Percentiles rank a stretch among this genome's conserved stretches.
These are phyloP conservation scores for Dasysyrphus albostriatus DNA, from an alignment of 2,888 invertebrate species.

Conservation along the genomic window DNA sequence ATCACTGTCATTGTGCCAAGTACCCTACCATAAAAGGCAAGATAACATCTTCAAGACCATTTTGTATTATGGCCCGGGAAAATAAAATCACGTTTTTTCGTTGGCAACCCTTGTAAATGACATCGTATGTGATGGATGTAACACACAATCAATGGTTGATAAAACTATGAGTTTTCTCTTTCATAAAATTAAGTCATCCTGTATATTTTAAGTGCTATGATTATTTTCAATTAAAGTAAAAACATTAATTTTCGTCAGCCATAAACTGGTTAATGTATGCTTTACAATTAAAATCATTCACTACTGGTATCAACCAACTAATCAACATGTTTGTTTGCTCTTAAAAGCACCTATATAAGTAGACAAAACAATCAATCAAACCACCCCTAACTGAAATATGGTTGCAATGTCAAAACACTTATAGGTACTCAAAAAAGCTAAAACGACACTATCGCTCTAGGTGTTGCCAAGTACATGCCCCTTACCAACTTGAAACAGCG, in stretches of 20 bases:
- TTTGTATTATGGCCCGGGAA: no score
- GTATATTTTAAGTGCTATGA: background rate
- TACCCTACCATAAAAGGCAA: no score
- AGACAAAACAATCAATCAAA: slow-evolving; percentile 14
- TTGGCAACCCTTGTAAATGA: no score
- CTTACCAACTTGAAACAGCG: background rate
- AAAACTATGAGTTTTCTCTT: no score
- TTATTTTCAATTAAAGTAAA: background rate
- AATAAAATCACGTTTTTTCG: no score
- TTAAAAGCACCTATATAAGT: background rate
- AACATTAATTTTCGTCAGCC: background rate
- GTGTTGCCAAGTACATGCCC: background rate
- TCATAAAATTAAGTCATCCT: background rate
- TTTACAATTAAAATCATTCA: background rate
- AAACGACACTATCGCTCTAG: background rate
- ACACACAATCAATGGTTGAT: no score
- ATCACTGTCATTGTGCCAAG: no score
- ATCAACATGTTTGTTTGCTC: slow-evolving; percentile 15
- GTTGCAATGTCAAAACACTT: slow-evolving; percentile 18
- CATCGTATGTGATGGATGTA: no score
- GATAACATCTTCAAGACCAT: no score
- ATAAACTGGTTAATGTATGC: background rate
- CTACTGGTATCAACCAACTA: background rate
- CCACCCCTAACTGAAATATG: slow-evolving; percentile 2
- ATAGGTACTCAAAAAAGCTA: background rate